Evolutionary conservation across 2,888 invertebrate species (phyloP).

Genomic region (Nomada ruficornis): DNA sequence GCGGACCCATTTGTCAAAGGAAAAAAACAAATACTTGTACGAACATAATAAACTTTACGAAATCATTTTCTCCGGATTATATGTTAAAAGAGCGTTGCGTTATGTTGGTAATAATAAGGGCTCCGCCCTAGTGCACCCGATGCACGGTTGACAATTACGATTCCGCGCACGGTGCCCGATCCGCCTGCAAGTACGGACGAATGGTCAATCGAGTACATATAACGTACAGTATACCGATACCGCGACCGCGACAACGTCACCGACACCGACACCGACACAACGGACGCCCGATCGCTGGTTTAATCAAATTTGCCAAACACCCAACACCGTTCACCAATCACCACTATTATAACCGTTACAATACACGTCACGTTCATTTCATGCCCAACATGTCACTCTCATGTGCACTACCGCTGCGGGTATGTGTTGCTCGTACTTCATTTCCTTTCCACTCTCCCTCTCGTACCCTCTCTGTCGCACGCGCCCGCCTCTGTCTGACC

Average conservation of each 20-base stretch:
- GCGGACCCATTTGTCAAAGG: conserved; percentile 58
- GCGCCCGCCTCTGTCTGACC: background rate
- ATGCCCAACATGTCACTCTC: conserved; percentile 55
- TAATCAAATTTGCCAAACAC: background rate
- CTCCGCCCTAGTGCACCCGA: conserved; percentile 66
- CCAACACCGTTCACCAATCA: conserved; percentile 5
- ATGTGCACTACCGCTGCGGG: conserved; percentile 52
- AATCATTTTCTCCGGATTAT: background rate
- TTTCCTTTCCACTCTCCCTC: conserved; percentile 52
- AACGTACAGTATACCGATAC: too few relatives aligned
- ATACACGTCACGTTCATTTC: conserved; percentile 56
- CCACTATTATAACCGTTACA: conserved; percentile 21
- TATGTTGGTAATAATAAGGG: conserved; percentile 45
- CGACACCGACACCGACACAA: conserved; percentile 22
- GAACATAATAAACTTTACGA: conserved; percentile 8
- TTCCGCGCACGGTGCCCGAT: conserved; percentile 46
- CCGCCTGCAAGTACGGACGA: conserved; percentile 1
- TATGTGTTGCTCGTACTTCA: conserved; percentile 55
- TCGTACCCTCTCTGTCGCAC: background rate
- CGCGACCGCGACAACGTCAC: too few relatives aligned
- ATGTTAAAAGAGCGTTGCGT: conserved; percentile 7
- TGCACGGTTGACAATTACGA: conserved; percentile 58
- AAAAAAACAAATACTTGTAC: conserved; percentile 18
- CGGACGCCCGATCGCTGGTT: conserved; percentile 11
- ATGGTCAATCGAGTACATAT: conserved; percentile 29